Conservation (phyloP, 2,797 vertebrate genomes). For the Pseudochirops corinnae region DNA sequence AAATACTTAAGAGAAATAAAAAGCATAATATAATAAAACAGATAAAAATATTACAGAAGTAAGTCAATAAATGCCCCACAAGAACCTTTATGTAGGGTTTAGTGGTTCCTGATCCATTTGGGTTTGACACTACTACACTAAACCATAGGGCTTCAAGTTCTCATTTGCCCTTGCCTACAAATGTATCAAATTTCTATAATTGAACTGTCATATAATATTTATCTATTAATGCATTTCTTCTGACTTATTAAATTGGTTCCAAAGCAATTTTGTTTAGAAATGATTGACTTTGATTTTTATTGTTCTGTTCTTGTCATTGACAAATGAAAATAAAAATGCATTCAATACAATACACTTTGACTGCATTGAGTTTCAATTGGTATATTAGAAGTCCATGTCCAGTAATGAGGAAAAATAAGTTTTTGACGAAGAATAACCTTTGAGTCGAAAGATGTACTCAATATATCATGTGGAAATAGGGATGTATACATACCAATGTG, state of each 20-base stretch:
- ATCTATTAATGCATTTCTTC: slow-evolving; percentile 58
- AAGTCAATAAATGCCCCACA: background rate
- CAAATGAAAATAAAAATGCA: background rate
- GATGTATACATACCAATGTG: background rate
- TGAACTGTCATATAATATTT: slow-evolving; percentile 50
- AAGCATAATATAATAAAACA: background rate
- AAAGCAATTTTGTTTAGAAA: slow-evolving; percentile 62
- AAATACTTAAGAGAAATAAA: background rate
- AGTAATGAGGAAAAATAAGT: slow-evolving; percentile 20
- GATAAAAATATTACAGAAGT: background rate
- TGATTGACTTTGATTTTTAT: slow-evolving; percentile 63
- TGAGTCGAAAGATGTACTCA: background rate
- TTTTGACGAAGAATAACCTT: background rate
- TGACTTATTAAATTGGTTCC: slow-evolving; percentile 51
- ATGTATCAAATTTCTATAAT: slow-evolving; percentile 11
- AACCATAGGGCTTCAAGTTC: slow-evolving; percentile 31
- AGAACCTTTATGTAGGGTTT: background rate
- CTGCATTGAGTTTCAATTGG: background rate
- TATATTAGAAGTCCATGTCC: slow-evolving; percentile 21
- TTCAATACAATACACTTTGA: background rate
- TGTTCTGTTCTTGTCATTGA: slow-evolving; percentile 10
- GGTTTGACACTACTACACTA: background rate
- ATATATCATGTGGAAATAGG: slow-evolving; percentile 1
- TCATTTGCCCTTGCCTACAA: slow-evolving; percentile 33
- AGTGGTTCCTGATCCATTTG: background rate